Base-by-base conservation (phyloP, 2,888 invertebrate genomes). In the Nomada lathburiana region DNA sequence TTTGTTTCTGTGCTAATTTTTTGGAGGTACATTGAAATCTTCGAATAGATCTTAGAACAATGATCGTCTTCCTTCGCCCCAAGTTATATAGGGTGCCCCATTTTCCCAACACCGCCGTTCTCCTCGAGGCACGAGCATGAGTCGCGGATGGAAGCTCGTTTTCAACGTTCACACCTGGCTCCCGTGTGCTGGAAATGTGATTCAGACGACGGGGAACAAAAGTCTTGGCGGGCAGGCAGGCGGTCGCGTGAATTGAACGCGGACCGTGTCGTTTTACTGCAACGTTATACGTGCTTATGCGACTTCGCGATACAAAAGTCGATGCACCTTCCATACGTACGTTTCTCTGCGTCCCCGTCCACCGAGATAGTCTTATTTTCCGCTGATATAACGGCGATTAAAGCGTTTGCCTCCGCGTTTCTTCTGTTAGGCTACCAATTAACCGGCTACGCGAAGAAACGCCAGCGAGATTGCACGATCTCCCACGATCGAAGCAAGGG, bases 381-480 rank as follows among this genome's bases (percentile, higher is more conserved):
- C 75, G 83, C 85, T 85, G 88, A 88, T 87, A 81, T 84, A 88
- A 88, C 86, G 83, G 77, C 80, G 86, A 88, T 88, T 88, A 85
- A 75, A 78, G 74, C 76, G 81, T 79, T 74, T 68, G 73, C 84
- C 73, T 78, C 71, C 77, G 79, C 68, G 82, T 75, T 79, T 71
- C 80, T 82, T 77, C 80, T 59, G 80, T 55, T 65, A 13, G 80
- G 73, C 67, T 86, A 81, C 87, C 88, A 88, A 88, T 88, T 87
- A 88, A 87, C 78, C 80, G 72, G 79, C 47, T 29, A n/a, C 36
- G 52, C 68, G 82, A 88, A 80, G 83, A 70, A 76, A 72, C 77
- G 76, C 62, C 47, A 68, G 42, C 57, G 59, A 85, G 88, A 88
- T 88, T 60, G 74, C 64, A 70, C 75, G 86, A 87, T 86, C 82